These are phyloP conservation scores for Cephonodes hylas DNA, from an alignment of 2,888 invertebrate genomes.

Conservation along the genomic window DNA sequence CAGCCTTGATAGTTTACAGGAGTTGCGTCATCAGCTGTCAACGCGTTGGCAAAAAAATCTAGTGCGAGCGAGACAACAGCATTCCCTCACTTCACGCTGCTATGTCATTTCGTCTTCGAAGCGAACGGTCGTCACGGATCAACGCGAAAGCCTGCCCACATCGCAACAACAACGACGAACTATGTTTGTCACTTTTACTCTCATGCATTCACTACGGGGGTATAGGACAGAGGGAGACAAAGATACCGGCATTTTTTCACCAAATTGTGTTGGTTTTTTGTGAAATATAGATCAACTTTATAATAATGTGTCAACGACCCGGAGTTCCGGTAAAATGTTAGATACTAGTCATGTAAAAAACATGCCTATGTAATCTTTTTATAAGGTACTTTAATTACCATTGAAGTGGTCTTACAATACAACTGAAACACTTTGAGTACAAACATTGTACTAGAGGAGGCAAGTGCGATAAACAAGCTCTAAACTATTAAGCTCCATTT, in stretches of 20 bases:
- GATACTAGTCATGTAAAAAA: conserved; percentile 28
- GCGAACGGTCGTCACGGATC: conserved; percentile 70
- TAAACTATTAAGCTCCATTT: too few relatives aligned
- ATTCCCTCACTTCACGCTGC: conserved; percentile 33
- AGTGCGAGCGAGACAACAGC: conserved; percentile 55
- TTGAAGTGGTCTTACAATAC: background rate
- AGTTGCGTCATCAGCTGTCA: conserved; percentile 59
- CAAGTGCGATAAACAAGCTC: too few relatives aligned
- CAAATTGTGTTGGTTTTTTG: conserved; percentile 67
- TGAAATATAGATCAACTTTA: conserved; percentile 75
- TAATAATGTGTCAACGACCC: conserved; percentile 74
- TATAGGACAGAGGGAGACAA: conserved; percentile 41
- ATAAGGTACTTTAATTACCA: background rate
- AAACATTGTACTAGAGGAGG: too few relatives aligned
- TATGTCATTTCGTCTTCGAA: conserved; percentile 70
- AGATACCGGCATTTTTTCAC: conserved; percentile 46
- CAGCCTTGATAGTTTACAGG: conserved; percentile 51
- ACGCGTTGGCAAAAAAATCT: conserved; percentile 55
- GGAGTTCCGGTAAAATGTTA: conserved; percentile 41
- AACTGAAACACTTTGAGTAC: too few relatives aligned
- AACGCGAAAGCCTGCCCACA: conserved; percentile 72
- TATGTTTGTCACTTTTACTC: conserved; percentile 51
- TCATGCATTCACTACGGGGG: conserved; percentile 16
- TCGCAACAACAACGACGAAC: conserved; percentile 38
- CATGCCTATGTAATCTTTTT: conserved; percentile 18